Evolutionary conservation across 2,888 invertebrate genomes (phyloP).

Genomic region (Aporophyla nigra): DNA sequence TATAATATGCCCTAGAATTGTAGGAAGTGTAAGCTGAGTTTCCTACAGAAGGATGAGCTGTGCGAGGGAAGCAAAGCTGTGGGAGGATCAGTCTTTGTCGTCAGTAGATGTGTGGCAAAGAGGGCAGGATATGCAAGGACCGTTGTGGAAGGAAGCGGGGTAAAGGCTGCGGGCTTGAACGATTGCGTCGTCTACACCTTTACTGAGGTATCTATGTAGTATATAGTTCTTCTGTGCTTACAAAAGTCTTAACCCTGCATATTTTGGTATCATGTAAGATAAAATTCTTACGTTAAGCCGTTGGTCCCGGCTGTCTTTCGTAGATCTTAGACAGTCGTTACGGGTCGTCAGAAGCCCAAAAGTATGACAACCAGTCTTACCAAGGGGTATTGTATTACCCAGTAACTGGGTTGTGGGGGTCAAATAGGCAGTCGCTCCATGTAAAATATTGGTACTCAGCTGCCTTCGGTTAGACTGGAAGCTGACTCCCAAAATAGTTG

Average conservation of each 20-base stretch:
- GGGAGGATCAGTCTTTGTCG: not conserved
- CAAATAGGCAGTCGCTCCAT: too few species aligned
- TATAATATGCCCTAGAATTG: conserved; percentile 36
- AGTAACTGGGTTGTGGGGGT: too few species aligned
- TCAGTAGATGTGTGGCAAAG: not conserved
- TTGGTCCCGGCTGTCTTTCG: too few species aligned
- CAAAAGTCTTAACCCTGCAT: not conserved
- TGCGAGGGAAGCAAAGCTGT: conserved; percentile 2
- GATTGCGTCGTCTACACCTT: not conserved
- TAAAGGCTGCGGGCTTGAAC: not conserved
- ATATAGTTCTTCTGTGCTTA: too few species aligned
- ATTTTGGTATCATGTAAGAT: not conserved
- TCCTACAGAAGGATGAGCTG: not conserved
- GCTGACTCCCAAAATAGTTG: too few species aligned
- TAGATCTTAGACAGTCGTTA: too few species aligned
- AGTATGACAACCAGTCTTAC: too few species aligned
- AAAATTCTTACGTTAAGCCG: too few species aligned
- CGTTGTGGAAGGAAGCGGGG: conserved; percentile 11
- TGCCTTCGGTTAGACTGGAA: not conserved
- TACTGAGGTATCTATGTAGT: too few species aligned
- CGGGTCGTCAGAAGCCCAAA: too few species aligned
- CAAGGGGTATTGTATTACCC: too few species aligned
- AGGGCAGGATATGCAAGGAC: conserved; percentile 17
- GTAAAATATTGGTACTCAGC: too few species aligned
- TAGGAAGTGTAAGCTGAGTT: conserved; percentile 16